Base-by-base conservation (phyloP, 2,113 vertebrate species). In the Psilopogon haemacephalus region DNA sequence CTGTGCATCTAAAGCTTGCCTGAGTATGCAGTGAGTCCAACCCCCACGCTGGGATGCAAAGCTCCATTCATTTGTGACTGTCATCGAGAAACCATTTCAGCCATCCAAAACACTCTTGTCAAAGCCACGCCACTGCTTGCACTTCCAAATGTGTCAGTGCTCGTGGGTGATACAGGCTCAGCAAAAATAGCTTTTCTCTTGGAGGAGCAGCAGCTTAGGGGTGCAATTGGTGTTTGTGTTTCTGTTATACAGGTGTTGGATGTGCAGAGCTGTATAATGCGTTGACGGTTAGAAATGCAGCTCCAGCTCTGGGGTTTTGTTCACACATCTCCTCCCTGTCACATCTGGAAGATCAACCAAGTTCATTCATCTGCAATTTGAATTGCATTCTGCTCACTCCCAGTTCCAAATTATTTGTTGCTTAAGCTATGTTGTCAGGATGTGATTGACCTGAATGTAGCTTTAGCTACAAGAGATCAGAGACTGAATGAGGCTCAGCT, bases 371-470 rank as follows among this genome's bases (percentile, higher is more conserved):
- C 32, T 59, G 17, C 69, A 74, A 84, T 77, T 88, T 59, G 79
- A 84, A 70, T 85, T 65, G 30, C 40, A 33, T 73, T 79, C 42
- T 80, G 21, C 21, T 84, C 24, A 17, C 40, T 84, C 32, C 15
- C 35, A 21, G 24, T 20, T 94, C n/a, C n/a, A 82, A 64, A 56
- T 92, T 89, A 48, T 76, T 77, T 82, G 46, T 77, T 71, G 64
- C 72, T 81, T 33, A 63, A 59, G 46, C 21, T 84, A 16, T 58
- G 68, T 83, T 84, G 23, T 37, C 44, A 38, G 69, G 26, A 50
- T 76, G 8, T 48, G 50, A 56, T 84, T 84, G 74, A 44, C 33
- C 48, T 62, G 76, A 75, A 42, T 35, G 69, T 21, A 58, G 23
- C 65, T 21, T 32, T n/a, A 42, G 35, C 37, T 35, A 50, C 15